phyloP scores from a whole-genome alignment of 1,140 invertebrate species.

The Pachyrhynchus sulphureomaculatus region DNA sequence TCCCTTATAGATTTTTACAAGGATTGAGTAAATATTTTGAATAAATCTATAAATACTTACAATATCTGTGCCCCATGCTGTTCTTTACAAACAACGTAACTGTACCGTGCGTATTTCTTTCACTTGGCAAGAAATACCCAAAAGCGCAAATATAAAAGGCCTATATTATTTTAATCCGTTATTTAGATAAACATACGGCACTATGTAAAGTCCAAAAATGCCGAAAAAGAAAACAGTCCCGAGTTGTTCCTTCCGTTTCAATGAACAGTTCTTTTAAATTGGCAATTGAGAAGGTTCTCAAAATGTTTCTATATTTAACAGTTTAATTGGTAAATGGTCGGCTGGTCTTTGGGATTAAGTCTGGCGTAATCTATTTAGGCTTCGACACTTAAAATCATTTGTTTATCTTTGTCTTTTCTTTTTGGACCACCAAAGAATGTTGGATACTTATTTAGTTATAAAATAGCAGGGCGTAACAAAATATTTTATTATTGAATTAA shows the following conservation, averaged over 20 bases:
- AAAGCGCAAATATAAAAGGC: not conserved
- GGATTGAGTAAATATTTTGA: not conserved
- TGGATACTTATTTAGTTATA: too few species aligned
- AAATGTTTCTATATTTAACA: not conserved
- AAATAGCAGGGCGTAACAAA: too few species aligned
- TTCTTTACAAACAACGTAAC: not conserved
- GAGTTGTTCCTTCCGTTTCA: not conserved
- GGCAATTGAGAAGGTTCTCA: not conserved
- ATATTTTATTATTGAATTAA: too few species aligned
- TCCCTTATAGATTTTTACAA: not conserved
- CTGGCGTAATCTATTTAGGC: constrained; percentile 1
- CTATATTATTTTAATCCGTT: constrained; percentile 3
- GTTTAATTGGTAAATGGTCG: not conserved
- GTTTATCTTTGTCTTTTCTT: not conserved
- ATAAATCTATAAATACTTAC: not conserved
- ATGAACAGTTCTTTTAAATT: not conserved
- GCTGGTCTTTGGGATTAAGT: not conserved
- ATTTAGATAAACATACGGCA: not conserved
- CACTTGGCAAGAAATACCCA: not conserved
- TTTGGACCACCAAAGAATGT: too few species aligned
- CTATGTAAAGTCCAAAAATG: not conserved
- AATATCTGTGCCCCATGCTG: not conserved
- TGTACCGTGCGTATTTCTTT: not conserved
- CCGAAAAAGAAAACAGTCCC: not conserved
- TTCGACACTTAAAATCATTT: not conserved